Percentiles rank a stretch among this genome's conserved stretches.
These are phyloP conservation scores for Sebastes paucispinis DNA, from an alignment of 2,797 vertebrate genomes.

Conservation along the genomic window DNA sequence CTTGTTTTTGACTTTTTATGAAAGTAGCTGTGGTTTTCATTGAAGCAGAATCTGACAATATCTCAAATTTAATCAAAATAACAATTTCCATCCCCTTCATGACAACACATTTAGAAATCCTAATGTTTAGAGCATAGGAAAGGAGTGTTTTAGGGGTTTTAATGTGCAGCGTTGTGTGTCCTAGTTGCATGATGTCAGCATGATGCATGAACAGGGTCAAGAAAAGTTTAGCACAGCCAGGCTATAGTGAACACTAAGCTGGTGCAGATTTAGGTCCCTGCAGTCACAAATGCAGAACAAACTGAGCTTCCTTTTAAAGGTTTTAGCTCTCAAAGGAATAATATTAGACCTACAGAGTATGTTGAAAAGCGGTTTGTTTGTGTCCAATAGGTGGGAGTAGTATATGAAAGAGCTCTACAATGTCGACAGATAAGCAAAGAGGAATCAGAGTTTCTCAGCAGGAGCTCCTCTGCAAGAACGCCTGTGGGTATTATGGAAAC, in stretches of 20 bases:
- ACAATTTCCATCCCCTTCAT: not conserved
- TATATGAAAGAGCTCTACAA: slow-evolving; percentile 29
- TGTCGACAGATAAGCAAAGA: slow-evolving; percentile 79
- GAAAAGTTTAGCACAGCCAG: not conserved
- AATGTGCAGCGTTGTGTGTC: not conserved
- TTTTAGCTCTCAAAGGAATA: not conserved
- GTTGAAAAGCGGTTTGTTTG: not conserved
- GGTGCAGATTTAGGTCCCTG: not conserved
- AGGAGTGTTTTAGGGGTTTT: not conserved
- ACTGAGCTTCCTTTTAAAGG: not conserved
- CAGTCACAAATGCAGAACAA: not conserved
- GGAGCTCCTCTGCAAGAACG: slow-evolving; percentile 84
- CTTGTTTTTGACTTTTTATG: not conserved
- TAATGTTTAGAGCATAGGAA: not conserved
- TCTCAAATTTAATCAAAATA: not conserved
- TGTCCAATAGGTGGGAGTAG: slow-evolving; percentile 31
- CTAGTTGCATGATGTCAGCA: not conserved
- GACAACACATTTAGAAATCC: not conserved
- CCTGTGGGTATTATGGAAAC: slow-evolving; percentile 87
- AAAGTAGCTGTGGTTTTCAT: not conserved
- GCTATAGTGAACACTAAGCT: not conserved
- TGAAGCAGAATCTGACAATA: not conserved
- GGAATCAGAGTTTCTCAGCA: slow-evolving; percentile 80
- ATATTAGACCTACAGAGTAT: not conserved
- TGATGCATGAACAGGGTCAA: not conserved